Percentiles rank a stretch among this genome's conserved stretches.
Conservation (phyloP, 2,888 invertebrate species). For the Drosophila sordidula region DNA sequence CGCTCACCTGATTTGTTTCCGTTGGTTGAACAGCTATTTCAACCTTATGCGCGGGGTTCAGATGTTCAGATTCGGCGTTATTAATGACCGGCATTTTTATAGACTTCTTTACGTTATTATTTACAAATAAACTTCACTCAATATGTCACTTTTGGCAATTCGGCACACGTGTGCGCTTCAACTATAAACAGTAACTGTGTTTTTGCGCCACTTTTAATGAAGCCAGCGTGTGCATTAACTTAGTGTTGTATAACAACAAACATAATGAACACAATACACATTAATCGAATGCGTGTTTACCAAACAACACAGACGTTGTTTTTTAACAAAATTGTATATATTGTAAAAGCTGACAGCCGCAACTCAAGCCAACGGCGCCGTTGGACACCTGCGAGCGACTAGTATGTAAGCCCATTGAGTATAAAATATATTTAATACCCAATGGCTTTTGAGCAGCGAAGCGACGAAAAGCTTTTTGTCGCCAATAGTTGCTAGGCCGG, state of each 20-base stretch:
- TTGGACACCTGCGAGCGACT: conserved; percentile 38
- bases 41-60: conserved; percentile 58
- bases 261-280: conserved; percentile 6
- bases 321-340: conserved; percentile 36
- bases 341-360: background rate
- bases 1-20: conserved; percentile 66
- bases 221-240: conserved; percentile 29
- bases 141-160: background rate
- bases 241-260: conserved; percentile 67
- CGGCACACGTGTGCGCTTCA: conserved; percentile 34
- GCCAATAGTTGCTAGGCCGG: conserved; percentile 10
- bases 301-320: conserved; percentile 18
- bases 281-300: conserved; percentile 17
- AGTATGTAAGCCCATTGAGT: background rate
- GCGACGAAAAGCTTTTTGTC: conserved; percentile 31
- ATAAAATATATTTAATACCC: background rate
- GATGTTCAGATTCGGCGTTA: conserved; percentile 54
- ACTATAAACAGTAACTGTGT: conserved; percentile 20
- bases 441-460: conserved; percentile 39
- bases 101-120: conserved; percentile 3
- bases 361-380: conserved; percentile 17
- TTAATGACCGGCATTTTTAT: conserved; percentile 51
- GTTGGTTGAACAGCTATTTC: conserved; percentile 65
- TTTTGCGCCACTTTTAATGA: conserved; percentile 26
- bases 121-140: conserved; percentile 30